Evolutionary conservation across 2,888 invertebrate genomes (phyloP).

Genomic region (Drosophila subquinaria): DNA sequence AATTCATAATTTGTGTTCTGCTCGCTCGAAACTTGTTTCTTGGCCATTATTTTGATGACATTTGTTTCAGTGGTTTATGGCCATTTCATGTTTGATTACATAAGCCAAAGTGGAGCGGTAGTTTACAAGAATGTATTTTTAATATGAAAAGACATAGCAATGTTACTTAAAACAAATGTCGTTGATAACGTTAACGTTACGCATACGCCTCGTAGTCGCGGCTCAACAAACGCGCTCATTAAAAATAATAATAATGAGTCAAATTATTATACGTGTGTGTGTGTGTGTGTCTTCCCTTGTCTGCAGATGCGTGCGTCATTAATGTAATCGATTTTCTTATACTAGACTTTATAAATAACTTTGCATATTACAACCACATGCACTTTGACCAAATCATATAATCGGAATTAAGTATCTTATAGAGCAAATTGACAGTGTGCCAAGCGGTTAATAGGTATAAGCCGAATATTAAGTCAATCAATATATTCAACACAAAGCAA

Average conservation of each 20-base stretch:
- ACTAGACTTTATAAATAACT: constrained; percentile 25
- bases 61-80: constrained; percentile 54
- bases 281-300: constrained; percentile 4
- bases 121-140: constrained; percentile 64
- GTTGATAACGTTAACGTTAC: constrained; percentile 53
- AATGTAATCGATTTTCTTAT: constrained; percentile 64
- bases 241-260: constrained; percentile 63
- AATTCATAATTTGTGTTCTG: constrained; percentile 34
- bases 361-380: constrained; percentile 26
- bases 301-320: constrained; percentile 53
- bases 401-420: constrained; percentile 22
- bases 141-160: constrained; percentile 67
- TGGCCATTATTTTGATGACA: constrained; percentile 54
- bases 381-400: neutral
- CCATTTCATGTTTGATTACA: constrained; percentile 57
- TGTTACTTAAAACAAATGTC: constrained; percentile 59
- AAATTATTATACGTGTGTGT: constrained; percentile 2
- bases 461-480: neutral
- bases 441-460: neutral
- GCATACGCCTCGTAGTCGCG: constrained; percentile 41
- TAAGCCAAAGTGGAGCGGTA: constrained; percentile 53
- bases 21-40: constrained; percentile 59
- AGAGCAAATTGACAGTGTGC: constrained; percentile 20
- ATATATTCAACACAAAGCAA: neutral
- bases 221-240: constrained; percentile 60